A percentile compares a stretch with the other conserved stretches of the same genome.
Conservation (phyloP, 1,140 invertebrate species). For the Calycopis cecrops region DNA sequence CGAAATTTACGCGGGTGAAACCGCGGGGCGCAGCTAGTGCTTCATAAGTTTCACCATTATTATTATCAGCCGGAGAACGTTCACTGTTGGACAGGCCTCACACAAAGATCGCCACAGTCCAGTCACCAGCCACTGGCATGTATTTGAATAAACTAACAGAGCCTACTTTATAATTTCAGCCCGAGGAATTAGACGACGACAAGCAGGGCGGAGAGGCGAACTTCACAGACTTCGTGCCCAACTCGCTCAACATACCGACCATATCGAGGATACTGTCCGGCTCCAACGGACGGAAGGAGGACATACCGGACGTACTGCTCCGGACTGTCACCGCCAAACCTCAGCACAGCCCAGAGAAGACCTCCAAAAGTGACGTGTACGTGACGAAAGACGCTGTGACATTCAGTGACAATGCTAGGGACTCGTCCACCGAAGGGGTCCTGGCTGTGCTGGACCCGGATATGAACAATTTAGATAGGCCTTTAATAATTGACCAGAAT, state of each 20-base stretch:
- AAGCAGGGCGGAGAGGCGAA: conserved; percentile 71
- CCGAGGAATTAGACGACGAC: conserved; percentile 67
- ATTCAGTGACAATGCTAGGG: conserved; percentile 54
- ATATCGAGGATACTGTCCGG: conserved; percentile 88
- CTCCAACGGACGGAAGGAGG: conserved; percentile 86
- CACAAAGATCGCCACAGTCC: no score
- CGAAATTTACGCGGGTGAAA: no score
- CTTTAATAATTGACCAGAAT: conserved; percentile 65
- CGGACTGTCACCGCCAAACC: conserved; percentile 81
- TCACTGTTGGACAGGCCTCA: no score
- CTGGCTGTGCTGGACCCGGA: conserved; percentile 70
- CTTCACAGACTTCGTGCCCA: conserved; percentile 80
- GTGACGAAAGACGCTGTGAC: conserved; percentile 64
- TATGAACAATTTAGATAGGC: conserved; percentile 74
- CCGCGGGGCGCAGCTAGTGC: no score
- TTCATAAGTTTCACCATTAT: no score
- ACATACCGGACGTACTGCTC: conserved; percentile 83
- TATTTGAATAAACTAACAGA: no score
- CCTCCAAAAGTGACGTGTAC: conserved; percentile 58
- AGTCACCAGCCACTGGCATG: no score
- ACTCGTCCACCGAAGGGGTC: conserved; percentile 66
- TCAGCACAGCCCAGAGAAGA: conserved; percentile 63
- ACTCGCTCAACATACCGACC: conserved; percentile 78
- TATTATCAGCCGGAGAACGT: no score
- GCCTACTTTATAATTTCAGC: conserved; percentile 49